Percentiles rank a stretch among this genome's conserved stretches.
Evolutionary conservation across 2,797 vertebrate species (phyloP).

Genomic region (Syngnathus rostellatus): DNA sequence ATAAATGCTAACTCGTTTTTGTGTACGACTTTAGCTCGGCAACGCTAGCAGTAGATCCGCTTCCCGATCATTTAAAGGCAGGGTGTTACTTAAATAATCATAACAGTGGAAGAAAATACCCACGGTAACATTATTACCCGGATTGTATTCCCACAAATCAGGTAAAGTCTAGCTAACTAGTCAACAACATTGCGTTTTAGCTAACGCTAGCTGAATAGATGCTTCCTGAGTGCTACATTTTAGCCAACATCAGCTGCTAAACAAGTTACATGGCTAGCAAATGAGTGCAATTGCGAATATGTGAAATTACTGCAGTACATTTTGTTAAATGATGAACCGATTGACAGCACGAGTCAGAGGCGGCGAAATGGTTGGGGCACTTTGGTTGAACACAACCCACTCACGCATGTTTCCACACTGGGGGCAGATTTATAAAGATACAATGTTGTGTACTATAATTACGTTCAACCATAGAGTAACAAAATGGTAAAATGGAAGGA

Average conservation of each 20-base stretch:
- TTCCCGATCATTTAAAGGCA: background rate
- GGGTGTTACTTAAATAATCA: background rate
- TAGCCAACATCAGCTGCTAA: background rate
- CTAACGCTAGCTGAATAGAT: background rate
- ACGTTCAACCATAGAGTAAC: no score
- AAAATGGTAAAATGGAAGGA: no score
- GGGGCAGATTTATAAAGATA: no score
- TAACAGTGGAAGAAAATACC: background rate
- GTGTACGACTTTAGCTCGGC: constrained; percentile 14
- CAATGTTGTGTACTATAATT: no score
- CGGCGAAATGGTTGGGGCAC: background rate
- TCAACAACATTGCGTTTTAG: background rate
- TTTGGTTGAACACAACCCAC: no score
- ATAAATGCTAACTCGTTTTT: constrained; percentile 5
- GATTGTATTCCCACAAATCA: background rate
- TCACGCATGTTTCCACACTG: no score
- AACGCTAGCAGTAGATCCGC: constrained; percentile 22
- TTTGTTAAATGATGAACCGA: background rate
- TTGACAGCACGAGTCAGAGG: background rate
- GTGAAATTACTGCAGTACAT: background rate
- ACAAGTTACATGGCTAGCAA: background rate
- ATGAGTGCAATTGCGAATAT: background rate
- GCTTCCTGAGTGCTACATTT: background rate
- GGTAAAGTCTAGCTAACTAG: background rate
- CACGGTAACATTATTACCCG: background rate